phyloP scores from a whole-genome alignment of 2,113 vertebrate genomes.

The Stegostoma tigrinum region DNA sequence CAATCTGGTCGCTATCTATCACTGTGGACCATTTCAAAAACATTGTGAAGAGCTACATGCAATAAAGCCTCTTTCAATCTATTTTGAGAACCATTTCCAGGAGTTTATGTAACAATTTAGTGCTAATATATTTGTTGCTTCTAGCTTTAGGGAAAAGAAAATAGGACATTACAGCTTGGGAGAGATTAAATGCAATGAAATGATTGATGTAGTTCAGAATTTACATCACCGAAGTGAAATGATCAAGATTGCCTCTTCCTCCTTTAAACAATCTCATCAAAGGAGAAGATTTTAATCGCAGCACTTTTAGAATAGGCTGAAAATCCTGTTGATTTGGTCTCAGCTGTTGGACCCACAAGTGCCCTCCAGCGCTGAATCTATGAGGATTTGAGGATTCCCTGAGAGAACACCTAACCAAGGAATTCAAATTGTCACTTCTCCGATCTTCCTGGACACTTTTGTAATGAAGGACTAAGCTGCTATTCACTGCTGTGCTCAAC shows the following conservation, averaged over 20 bases:
- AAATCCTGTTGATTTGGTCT: neutral
- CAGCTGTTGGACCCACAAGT: neutral
- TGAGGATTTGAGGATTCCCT: neutral
- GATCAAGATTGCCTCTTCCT: neutral
- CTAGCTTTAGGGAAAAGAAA: neutral
- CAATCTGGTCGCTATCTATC: neutral
- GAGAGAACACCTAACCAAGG: neutral
- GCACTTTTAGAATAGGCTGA: neutral
- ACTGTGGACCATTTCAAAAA: neutral
- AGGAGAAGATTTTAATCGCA: neutral
- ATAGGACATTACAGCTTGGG: neutral
- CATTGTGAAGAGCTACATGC: neutral
- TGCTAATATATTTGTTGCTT: neutral
- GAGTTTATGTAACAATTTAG: neutral
- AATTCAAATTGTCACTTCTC: too few species aligned
- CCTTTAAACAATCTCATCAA: neutral
- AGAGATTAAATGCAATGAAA: neutral
- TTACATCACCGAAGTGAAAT: neutral
- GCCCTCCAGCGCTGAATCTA: neutral
- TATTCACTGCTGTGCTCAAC: too few species aligned
- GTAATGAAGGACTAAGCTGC: neutral
- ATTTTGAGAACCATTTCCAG: neutral
- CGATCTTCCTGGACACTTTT: too few species aligned
- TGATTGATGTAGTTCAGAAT: neutral
- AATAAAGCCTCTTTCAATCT: neutral